Evolutionary conservation across 2,888 invertebrate species (phyloP).

Genomic region (Cremastobaeus sp.): DNA sequence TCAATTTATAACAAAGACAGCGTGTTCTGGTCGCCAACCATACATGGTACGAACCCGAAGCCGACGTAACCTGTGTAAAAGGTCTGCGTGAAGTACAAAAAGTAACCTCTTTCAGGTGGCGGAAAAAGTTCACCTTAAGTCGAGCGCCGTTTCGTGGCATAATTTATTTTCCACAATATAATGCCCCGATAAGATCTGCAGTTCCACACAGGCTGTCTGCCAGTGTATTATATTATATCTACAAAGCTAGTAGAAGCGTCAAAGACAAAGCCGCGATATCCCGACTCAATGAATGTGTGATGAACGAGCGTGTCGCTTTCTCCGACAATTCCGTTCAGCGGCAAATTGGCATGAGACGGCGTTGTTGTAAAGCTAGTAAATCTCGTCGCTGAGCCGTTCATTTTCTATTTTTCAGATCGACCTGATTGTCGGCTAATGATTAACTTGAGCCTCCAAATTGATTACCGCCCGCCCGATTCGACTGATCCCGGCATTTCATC

Average conservation of each 20-base stretch:
- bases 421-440: too few species aligned
- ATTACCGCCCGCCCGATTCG: not conserved
- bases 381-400: slow-evolving; percentile 15
- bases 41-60: too few species aligned
- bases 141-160: slow-evolving; percentile 10
- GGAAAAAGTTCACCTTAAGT: slow-evolving; percentile 31
- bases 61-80: too few species aligned
- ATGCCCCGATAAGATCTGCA: slow-evolving; percentile 46
- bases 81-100: too few species aligned
- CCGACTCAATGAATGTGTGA: slow-evolving; percentile 47
- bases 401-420: too few species aligned
- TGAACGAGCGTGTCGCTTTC: slow-evolving; percentile 53
- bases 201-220: slow-evolving; percentile 37
- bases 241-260: slow-evolving; percentile 56
- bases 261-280: slow-evolving; percentile 59
- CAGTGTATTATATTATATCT: slow-evolving; percentile 60
- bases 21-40: too few species aligned
- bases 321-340: slow-evolving; percentile 32
- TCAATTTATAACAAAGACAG: too few species aligned
- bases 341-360: slow-evolving; percentile 38
- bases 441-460: slow-evolving; percentile 10
- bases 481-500: too few species aligned
- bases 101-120: not conserved
- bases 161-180: slow-evolving; percentile 50
- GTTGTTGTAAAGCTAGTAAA: slow-evolving; percentile 18